phyloP scores from a whole-genome alignment of 2,888 invertebrate species.

The Agonopterix arenella region DNA sequence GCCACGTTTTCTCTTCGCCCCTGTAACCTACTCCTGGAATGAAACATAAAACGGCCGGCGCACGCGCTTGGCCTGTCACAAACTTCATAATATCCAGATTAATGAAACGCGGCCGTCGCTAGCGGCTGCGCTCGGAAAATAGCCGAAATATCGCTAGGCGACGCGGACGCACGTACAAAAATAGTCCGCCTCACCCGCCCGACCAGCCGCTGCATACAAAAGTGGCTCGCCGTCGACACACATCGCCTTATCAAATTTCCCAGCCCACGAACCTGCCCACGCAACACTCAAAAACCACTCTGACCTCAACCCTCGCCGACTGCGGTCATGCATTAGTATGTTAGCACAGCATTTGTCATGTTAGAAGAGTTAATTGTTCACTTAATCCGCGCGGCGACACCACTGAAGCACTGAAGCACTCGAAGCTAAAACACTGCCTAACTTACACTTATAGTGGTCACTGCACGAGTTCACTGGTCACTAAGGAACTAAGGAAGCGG shows the following conservation, averaged over 20 bases:
- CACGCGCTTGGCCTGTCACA: slow-evolving; percentile 8
- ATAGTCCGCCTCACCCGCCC: slow-evolving; percentile 49
- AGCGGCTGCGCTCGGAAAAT: slow-evolving; percentile 34
- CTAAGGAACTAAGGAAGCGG: slow-evolving; percentile 12
- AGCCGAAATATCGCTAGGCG: slow-evolving; percentile 34
- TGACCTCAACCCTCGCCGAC: slow-evolving; percentile 19
- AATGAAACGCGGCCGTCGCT: slow-evolving; percentile 20
- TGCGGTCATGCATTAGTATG: slow-evolving; percentile 62
- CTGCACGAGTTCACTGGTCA: slow-evolving; percentile 38
- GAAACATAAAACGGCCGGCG: slow-evolving; percentile 12
- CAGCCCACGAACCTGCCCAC: slow-evolving; percentile 51
- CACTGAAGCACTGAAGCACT: slow-evolving; percentile 36
- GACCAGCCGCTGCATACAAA: slow-evolving; percentile 64
- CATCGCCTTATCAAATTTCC: slow-evolving; percentile 73
- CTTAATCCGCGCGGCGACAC: slow-evolving; percentile 33
- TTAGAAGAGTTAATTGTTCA: slow-evolving; percentile 39
- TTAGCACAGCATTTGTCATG: slow-evolving; percentile 50
- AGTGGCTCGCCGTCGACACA: slow-evolving; percentile 52
- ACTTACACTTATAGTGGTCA: slow-evolving; percentile 54
- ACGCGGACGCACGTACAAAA: slow-evolving; percentile 53
- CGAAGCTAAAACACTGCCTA: slow-evolving; percentile 56
- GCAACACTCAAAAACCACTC: slow-evolving; percentile 37
- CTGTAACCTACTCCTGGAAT: slow-evolving; percentile 7
- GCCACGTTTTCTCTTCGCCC: neutral
- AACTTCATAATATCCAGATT: slow-evolving; percentile 9